These are phyloP conservation scores for Drosophila asahinai DNA, from an alignment of 1,140 invertebrate genomes.

Conservation along the genomic window DNA sequence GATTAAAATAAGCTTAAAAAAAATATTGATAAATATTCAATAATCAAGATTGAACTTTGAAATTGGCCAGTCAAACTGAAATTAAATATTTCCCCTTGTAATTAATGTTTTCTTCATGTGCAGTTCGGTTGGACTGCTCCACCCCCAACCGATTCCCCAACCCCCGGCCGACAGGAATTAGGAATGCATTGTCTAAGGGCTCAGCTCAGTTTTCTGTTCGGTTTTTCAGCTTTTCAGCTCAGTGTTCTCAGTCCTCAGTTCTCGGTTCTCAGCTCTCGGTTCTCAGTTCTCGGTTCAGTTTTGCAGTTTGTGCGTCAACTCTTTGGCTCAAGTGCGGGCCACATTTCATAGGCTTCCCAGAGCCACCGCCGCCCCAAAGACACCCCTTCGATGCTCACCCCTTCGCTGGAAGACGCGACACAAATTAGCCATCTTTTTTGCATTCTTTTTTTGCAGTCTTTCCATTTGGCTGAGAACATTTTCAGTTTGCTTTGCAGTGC, in stretches of 20 bases:
- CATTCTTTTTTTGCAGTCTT: slow-evolving; percentile 48
- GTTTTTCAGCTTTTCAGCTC: slow-evolving; percentile 41
- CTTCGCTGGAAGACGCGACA: slow-evolving; percentile 43
- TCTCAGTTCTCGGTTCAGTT: slow-evolving; percentile 36
- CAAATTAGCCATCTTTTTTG: slow-evolving; percentile 71
- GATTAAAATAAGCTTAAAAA: background rate
- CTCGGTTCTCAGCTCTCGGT: background rate
- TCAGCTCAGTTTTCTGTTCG: slow-evolving; percentile 40
- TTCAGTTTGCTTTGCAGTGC: slow-evolving; percentile 73
- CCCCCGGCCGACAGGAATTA: slow-evolving; percentile 58
- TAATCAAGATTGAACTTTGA: background rate
- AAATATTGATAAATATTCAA: background rate
- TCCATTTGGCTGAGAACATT: slow-evolving; percentile 54
- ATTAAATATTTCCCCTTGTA: no score
- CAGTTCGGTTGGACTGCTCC: background rate
- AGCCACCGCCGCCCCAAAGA: slow-evolving; percentile 17
- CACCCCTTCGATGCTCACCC: slow-evolving; percentile 27
- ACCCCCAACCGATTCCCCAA: background rate
- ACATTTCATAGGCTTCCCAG: slow-evolving; percentile 75
- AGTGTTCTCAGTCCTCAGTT: slow-evolving; percentile 8
- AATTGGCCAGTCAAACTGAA: background rate
- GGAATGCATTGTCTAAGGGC: slow-evolving; percentile 73
- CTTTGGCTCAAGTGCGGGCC: slow-evolving; percentile 61
- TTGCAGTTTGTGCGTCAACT: slow-evolving; percentile 67
- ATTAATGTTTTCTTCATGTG: slow-evolving; percentile 6